Conservation (phyloP, 2,113 vertebrate species). For the Zosterops lateralis region DNA sequence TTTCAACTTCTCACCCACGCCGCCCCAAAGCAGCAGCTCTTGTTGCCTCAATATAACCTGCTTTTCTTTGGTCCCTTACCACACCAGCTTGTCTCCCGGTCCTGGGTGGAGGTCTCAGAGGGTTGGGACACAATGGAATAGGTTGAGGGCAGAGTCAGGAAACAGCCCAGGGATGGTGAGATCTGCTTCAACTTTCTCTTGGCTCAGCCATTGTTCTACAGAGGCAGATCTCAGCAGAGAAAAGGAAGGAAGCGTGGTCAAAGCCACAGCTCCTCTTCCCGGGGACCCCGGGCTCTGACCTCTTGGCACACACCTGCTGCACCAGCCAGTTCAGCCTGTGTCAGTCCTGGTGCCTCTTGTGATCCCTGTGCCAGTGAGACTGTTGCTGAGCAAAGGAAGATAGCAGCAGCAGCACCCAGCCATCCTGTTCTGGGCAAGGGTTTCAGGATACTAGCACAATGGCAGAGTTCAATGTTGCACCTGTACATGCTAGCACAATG, state of each 20-base stretch:
- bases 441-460: neutral
- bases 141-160: neutral
- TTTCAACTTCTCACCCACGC: neutral
- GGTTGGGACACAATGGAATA: neutral
- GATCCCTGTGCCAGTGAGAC: neutral
- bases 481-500: neutral
- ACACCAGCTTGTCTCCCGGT: neutral
- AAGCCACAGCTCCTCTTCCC: neutral
- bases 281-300: neutral
- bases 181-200: neutral
- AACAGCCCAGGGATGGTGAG: neutral
- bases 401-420: neutral
- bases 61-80: neutral
- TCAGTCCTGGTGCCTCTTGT: neutral
- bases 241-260: neutral
- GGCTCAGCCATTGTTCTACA: neutral
- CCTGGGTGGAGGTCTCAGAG: neutral
- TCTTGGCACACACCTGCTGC: neutral
- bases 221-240: neutral
- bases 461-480: neutral
- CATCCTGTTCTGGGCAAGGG: neutral
- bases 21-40: neutral
- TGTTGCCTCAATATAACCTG: rapidly evolving
- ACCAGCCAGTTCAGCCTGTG: neutral
- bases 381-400: neutral